Percentiles rank a stretch among this genome's conserved stretches.
These are phyloP conservation scores for Nettapus auritus DNA, from an alignment of 2,113 vertebrate genomes.

Conservation along the genomic window DNA sequence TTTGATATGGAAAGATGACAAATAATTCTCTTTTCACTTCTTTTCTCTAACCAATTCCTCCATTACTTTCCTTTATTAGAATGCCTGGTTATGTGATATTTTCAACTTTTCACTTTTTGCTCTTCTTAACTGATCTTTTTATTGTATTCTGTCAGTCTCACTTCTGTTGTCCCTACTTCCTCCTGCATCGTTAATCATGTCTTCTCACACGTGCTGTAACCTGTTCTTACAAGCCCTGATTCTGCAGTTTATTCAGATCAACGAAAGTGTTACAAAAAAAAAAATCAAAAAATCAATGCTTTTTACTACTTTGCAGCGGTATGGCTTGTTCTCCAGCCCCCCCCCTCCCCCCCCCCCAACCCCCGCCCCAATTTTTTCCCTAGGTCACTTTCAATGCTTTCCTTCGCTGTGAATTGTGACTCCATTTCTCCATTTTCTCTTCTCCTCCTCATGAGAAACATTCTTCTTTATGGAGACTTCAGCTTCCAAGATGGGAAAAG, in stretches of 20 bases:
- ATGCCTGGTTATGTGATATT: not conserved
- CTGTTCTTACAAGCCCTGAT: not conserved
- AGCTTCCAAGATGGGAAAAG: not conserved
- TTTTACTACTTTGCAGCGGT: not conserved
- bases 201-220: not conserved
- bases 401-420: not conserved
- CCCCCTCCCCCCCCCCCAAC: too few relatives aligned
- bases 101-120: not conserved
- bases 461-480: not conserved
- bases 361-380: not conserved
- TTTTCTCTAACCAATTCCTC: not conserved
- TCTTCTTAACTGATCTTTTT: not conserved
- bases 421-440: not conserved
- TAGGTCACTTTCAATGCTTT: not conserved
- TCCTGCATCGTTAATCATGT: not conserved
- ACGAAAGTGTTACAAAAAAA: not conserved
- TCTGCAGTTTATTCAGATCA: not conserved
- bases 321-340: not conserved
- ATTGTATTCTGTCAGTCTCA: not conserved
- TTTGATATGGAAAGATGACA: not conserved
- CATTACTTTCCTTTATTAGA: not conserved
- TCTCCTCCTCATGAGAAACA: not conserved
- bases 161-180: not conserved
- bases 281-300: not conserved
- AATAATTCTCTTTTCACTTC: not conserved